Evolutionary conservation across 2,888 invertebrate genomes (phyloP).

Genomic region (Troides helena): DNA sequence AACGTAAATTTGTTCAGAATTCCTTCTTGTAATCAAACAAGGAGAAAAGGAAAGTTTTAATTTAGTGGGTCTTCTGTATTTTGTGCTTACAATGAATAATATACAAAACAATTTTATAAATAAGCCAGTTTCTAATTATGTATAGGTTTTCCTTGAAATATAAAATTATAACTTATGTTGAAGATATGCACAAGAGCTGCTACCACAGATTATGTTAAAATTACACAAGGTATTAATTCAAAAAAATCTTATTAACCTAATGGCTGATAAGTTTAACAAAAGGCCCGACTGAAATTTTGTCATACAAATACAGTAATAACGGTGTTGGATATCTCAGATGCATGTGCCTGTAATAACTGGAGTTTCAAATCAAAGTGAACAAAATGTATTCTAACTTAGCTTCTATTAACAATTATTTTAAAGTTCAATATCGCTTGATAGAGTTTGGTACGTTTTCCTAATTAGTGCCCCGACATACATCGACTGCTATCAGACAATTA

Average conservation of each 20-base stretch:
- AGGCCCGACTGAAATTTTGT: conserved; percentile 12
- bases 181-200: no score
- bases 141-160: not conserved
- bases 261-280: conserved; percentile 1
- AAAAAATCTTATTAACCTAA: no score
- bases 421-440: conserved; percentile 5
- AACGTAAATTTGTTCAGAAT: not conserved
- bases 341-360: conserved; percentile 12
- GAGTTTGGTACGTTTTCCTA: conserved; percentile 11
- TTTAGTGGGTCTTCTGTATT: not conserved
- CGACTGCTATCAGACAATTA: conserved; percentile 22
- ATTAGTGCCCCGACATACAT: conserved; percentile 27
- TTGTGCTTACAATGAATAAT: not conserved
- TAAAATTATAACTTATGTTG: not conserved
- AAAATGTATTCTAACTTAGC: conserved; percentile 6
- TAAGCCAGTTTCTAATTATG: not conserved
- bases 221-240: no score
- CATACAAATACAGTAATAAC: conserved; percentile 14
- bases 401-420: not conserved
- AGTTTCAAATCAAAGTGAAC: conserved; percentile 22
- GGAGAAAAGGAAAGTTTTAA: not conserved
- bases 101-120: not conserved
- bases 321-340: conserved; percentile 18
- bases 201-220: no score
- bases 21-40: not conserved